Evolutionary conservation across 2,797 vertebrate species (phyloP).

Genomic region (Chloroceryle inda): DNA sequence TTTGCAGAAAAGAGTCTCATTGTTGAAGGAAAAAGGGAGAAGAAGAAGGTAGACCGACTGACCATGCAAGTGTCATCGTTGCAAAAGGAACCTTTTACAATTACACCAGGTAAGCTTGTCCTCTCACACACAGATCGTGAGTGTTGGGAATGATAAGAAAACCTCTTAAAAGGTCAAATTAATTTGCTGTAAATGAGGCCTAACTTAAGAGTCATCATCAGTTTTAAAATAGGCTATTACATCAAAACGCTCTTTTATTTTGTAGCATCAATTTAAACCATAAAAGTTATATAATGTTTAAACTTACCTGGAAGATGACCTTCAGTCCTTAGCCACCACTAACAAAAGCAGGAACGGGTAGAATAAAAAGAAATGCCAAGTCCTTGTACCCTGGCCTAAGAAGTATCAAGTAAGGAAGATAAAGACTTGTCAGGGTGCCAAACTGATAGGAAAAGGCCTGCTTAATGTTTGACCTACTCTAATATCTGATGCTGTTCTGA

Average conservation of each 20-base stretch:
- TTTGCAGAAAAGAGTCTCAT: slow-evolving; percentile 87
- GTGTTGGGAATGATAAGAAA: background rate
- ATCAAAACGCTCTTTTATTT: background rate
- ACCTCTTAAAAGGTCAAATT: background rate
- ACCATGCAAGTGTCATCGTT: slow-evolving; percentile 89
- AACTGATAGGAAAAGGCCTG: background rate
- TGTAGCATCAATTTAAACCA: background rate
- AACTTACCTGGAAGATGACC: background rate
- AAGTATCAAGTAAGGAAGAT: background rate
- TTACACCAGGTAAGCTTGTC: slow-evolving; percentile 86
- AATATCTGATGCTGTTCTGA: background rate
- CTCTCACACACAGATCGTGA: background rate
- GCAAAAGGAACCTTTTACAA: slow-evolving; percentile 88
- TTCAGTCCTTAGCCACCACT: background rate
- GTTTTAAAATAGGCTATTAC: background rate
- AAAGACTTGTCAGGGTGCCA: background rate
- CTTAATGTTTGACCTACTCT: background rate
- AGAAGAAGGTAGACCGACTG: slow-evolving; percentile 92
- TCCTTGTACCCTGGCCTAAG: background rate
- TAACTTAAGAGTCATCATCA: background rate
- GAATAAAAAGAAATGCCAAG: background rate
- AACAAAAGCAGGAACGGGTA: background rate
- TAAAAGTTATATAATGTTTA: background rate
- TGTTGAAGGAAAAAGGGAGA: slow-evolving; percentile 93
- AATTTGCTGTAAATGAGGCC: background rate